Base-by-base conservation (phyloP, 2,113 vertebrate species). In the Petromus typicus region DNA sequence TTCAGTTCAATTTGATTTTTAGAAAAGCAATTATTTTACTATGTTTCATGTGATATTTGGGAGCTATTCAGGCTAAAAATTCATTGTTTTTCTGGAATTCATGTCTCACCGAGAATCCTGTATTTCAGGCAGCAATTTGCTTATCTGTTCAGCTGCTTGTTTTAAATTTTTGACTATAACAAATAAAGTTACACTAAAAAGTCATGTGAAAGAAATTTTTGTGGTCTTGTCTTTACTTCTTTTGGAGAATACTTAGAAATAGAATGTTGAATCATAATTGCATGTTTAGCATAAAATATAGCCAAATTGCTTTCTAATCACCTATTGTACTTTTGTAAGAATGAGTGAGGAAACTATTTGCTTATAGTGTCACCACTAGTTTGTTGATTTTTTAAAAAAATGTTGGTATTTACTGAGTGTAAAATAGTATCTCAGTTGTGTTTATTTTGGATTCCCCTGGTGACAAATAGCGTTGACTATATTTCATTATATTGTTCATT, bases 1-100 rank as follows among this genome's bases (percentile, higher is more conserved):
- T 32, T 64, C 54, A 91, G n/a, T 80, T 73, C 85, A 85, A 71
- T 85, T 63, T 59, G 34, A 93, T 82, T 75, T 87, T 95, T 43
- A 83, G 59, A 59, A 59, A 90, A 73, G 13, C 22, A 25, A 14
- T 12, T 87, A n/a, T 27, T 27, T 48, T 34, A 67, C 12, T n/a
- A 71, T 86, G 17, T 76, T 64, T 34, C 34, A 40, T 71, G 25
- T 6, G 57, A 16, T 86, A 87, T 37, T 85, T 67, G 40, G 34
- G 32, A 51, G 23, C 63, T 37, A 75, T 13, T 64, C 37, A 59
- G 11, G 37, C 8, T 86, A 82, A 78, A 93, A 91, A 37, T 69
- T 43, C 22, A 61, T 45, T 91, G 9, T 34, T 71, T 91, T 69
- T 87, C n/a, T 91, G 67, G 91, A 59, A 83, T 56, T 59, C 18